Percentiles rank a stretch among this genome's conserved stretches.
Evolutionary conservation across 2,113 vertebrate genomes (phyloP).

Genomic region (Coptodon bakossiorum): DNA sequence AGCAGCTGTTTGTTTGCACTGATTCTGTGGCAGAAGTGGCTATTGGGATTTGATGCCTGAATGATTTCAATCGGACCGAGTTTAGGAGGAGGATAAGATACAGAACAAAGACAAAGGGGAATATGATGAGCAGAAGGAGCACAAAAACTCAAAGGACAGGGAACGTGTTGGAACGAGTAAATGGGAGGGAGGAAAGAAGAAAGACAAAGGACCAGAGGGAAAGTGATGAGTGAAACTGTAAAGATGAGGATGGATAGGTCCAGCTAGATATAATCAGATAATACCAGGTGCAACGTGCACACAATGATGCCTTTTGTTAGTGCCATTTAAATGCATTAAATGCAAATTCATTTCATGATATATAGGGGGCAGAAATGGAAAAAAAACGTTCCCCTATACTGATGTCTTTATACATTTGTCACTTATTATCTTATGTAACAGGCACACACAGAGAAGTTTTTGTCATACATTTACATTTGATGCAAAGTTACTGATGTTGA

Average conservation of each 20-base stretch:
- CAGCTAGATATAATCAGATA: neutral
- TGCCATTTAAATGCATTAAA: neutral
- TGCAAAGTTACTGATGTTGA: neutral
- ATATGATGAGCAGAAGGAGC: neutral
- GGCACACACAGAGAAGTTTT: neutral
- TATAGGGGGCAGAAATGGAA: neutral
- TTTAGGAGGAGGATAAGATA: neutral
- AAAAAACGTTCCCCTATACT: neutral
- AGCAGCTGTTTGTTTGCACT: slow-evolving; percentile 31
- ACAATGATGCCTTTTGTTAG: neutral
- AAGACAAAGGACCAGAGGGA: neutral
- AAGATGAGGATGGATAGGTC: neutral
- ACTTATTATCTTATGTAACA: neutral
- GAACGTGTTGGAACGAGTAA: neutral
- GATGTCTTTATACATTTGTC: neutral
- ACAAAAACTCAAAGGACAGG: neutral
- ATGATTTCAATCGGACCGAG: neutral
- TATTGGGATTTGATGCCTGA: neutral
- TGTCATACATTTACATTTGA: neutral
- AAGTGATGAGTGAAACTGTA: neutral
- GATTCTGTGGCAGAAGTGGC: neutral
- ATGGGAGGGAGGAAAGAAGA: neutral
- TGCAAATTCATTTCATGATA: neutral
- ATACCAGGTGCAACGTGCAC: neutral
- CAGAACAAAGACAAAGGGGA: neutral